Evolutionary conservation across 2,888 invertebrate genomes (phyloP), one percentile per base, ranked within the genome.

Genomic region (Cataglyphis rosenhaueri): DNA sequence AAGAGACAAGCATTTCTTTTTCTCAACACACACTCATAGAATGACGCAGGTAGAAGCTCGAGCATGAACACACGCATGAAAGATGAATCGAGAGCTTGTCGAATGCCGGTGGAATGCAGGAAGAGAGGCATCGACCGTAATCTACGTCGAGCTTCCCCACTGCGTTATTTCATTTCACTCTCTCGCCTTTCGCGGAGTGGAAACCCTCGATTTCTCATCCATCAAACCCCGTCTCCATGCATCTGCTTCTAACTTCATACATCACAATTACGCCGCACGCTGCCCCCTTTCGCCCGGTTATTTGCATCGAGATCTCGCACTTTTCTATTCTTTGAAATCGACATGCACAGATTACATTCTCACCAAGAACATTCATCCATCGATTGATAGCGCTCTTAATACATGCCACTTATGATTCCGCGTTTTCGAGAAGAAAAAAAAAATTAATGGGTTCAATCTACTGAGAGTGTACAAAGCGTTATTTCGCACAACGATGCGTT

Each of bases 231-330:
- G 86, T 89, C 89, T 84, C 84, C 85, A 85, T 82, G 82, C 85
- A 86, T 86, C 89, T 88, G 86, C 86, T 84, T 85, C 87, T 85
- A 89, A 89, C 88, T 88, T 89, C 88, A 87, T 89, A 85, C 86
- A 89, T 89, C 88, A 88, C 89, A 88, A 89, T 89, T 89, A 88
- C 82, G 84, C 71, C 71, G 65, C 52, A 35, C 73, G 70, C 62
- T 83, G 81, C 74, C 81, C 82, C 82, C 83, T 79, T 81, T 84
- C 62, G 59, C 62, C 21, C 62, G 62, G 71, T 79, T 85, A 84
- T 88, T 86, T 84, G 82, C 88, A 81, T 84, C 84, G 65, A 44
- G 64, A 74, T 62, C 65, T 61, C 81, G 70, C 78, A 65, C 78
- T 79, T 68, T 82, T 85, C 61, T 82, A 82, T 86, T 85, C 70